phyloP scores from a whole-genome alignment of 2,888 invertebrate genomes.

The Blera fallax region DNA sequence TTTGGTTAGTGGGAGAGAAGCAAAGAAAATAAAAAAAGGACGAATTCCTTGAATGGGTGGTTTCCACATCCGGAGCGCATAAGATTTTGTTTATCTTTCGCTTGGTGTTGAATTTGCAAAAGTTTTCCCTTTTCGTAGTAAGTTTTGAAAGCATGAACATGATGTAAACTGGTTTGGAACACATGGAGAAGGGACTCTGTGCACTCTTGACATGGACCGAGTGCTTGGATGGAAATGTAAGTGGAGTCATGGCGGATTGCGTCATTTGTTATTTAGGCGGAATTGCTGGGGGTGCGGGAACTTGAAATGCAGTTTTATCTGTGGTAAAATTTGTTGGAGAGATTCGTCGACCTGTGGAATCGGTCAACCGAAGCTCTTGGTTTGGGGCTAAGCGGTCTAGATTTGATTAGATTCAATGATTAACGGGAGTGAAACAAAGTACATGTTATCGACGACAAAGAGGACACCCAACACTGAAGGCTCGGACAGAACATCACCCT shows the following conservation, averaged over 20 bases:
- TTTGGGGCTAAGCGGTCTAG: too few species aligned
- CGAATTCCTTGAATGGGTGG: conserved; percentile 28
- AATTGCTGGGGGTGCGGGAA: background rate
- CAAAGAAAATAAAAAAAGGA: background rate
- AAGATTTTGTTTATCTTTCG: conserved; percentile 60
- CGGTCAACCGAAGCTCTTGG: background rate
- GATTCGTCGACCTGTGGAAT: background rate
- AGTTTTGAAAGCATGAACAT: conserved; percentile 18
- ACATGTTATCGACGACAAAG: too few species aligned
- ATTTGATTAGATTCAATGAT: too few species aligned
- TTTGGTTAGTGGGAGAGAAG: background rate
- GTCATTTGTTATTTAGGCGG: background rate
- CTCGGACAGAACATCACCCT: too few species aligned
- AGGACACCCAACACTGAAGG: too few species aligned
- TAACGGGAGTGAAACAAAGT: too few species aligned
- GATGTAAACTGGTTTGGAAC: conserved; percentile 43
- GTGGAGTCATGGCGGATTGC: background rate
- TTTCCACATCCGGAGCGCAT: conserved; percentile 49
- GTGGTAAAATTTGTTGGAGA: background rate
- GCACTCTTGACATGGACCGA: conserved; percentile 2
- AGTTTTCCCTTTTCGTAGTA: conserved; percentile 1
- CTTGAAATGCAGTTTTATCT: background rate
- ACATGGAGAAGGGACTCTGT: conserved; percentile 4
- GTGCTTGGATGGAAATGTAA: conserved; percentile 1
- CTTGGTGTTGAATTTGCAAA: conserved; percentile 44